Base-by-base conservation (phyloP, 2,888 invertebrate genomes). In the Plebejus melissa region DNA sequence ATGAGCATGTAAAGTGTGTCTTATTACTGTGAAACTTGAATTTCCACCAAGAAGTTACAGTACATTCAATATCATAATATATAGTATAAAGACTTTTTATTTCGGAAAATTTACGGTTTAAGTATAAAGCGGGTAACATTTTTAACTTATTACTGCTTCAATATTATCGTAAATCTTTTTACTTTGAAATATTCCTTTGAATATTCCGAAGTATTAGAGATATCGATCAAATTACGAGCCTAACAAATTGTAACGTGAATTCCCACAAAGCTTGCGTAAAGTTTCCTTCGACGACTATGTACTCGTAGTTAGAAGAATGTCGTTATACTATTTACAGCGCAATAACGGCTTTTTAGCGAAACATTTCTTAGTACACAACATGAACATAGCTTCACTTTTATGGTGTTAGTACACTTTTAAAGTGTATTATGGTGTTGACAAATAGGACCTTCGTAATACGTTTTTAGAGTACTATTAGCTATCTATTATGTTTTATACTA, bases 281-380 rank as follows among this genome's bases (percentile, higher is more conserved):
- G 46, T 71, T 71, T 46, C 71, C 71, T 70, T 38, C 46, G 28
- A 71, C 71, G 13, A 28, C 46, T 22, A 22, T 22, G 22, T n/a
- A n/a, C n/a, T n/a, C n/a, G n/a, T 4, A 28, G 71, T 71, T 32
- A 22, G n/a, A 41, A 50, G 54, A 72, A 72, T 72, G 72, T 71
- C 13, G 71, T 72, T 72, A 5, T 6, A 32, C 72, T 32, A 50
- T 71, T 46, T 71, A 28, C 72, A 50, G 54, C 28, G 9, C 32
- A 50, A 72, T 32, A 72, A 50, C 38, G 38, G 41, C 50, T 16
- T 72, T 54, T 72, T 32, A 72, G 72, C 72, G 6, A 72, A 72
- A 72, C 36, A 50, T 71, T 72, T 32, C 32, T 13, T 1, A 16
- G 65, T 36, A 16, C 13, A 65, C 28, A 65, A 65, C 32, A 36